Conservation (phyloP, 2,888 invertebrate genomes). For the Boloria selene region DNA sequence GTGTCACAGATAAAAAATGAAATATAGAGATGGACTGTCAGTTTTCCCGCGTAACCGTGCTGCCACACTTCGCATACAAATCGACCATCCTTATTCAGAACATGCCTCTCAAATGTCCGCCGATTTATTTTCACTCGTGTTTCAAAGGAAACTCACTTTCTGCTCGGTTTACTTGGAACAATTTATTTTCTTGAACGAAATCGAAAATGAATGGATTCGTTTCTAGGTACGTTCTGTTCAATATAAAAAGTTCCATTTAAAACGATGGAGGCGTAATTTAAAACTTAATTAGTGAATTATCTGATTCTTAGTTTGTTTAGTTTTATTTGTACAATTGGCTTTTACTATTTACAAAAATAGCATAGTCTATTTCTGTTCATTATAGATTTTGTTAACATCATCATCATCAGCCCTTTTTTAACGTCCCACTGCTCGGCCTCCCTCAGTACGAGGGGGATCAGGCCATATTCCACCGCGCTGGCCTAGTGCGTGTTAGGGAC, state of each 20-base stretch:
- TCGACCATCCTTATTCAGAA: conserved; percentile 53
- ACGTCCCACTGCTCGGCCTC: no score
- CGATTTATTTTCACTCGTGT: conserved; percentile 66
- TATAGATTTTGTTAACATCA: no score
- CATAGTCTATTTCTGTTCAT: no score
- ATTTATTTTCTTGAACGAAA: conserved; percentile 44
- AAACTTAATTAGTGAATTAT: conserved; percentile 5
- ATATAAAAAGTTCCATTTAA: neutral
- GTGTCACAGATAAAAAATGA: conserved; percentile 38
- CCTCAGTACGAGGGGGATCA: no score
- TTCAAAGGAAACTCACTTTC: conserved; percentile 71
- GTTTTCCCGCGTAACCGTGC: conserved; percentile 45
- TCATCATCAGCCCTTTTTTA: no score
- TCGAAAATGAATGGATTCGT: conserved; percentile 37
- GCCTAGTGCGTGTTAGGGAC: no score
- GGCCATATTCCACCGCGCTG: no score
- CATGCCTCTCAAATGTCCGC: conserved; percentile 51
- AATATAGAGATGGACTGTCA: conserved; percentile 40
- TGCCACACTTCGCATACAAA: conserved; percentile 44
- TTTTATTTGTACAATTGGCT: no score
- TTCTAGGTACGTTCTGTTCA: conserved; percentile 15
- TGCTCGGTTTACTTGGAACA: conserved; percentile 55
- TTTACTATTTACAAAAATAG: no score
- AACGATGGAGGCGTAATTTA: neutral
- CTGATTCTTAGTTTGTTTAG: no score